Conservation (phyloP, 2,888 invertebrate species). For the Gnatocerus cornutus region DNA sequence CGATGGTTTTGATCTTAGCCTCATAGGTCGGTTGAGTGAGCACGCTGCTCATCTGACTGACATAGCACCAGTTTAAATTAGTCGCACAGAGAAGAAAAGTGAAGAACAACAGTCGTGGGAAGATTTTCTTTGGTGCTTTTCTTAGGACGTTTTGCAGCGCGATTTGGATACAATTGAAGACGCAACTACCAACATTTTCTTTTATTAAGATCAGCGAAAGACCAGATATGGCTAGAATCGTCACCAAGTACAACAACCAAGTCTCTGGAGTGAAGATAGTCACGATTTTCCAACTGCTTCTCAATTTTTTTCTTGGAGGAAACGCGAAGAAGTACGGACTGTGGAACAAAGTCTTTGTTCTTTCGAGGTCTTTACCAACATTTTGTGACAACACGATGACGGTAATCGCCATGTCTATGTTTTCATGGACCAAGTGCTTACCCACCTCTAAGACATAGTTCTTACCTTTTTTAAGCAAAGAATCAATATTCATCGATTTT, state of each 20-base stretch:
- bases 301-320: constrained; percentile 7
- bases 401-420: background rate
- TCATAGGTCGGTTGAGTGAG: background rate
- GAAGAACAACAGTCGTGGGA: background rate
- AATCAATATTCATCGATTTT: background rate
- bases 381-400: background rate
- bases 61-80: constrained; percentile 6
- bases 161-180: too few relatives aligned
- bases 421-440: background rate
- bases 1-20: background rate
- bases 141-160: background rate
- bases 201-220: background rate
- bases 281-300: background rate
- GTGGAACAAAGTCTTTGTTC: background rate
- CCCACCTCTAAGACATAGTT: background rate
- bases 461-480: background rate
- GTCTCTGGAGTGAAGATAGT: background rate
- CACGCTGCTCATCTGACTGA: constrained; percentile 2
- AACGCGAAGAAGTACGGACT: background rate
- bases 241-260: background rate
- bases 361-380: background rate
- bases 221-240: background rate
- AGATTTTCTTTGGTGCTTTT: background rate
- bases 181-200: too few relatives aligned
- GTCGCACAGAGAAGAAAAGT: background rate